Evolutionary conservation across 2,113 vertebrate species (phyloP), one percentile per base, ranked within the genome.

Genomic region (Strix uralensis): DNA sequence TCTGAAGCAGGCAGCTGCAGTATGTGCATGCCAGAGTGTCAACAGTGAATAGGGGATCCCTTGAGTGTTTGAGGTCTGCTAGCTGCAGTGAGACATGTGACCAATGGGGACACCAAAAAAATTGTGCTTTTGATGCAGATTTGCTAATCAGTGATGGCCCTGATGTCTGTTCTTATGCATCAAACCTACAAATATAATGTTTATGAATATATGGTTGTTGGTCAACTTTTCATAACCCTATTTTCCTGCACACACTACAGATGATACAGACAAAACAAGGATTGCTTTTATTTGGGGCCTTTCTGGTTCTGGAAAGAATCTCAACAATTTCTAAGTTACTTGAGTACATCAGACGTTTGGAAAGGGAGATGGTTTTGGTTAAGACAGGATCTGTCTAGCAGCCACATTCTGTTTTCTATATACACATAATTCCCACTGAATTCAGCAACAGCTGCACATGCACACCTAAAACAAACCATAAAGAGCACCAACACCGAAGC

Each of bases 81-180:
- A 69, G 54, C 25, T n/a, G 16, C 74, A 49, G 21, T 32, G 55
- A 92, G 57, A 52, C 18, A 7, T 1, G 2, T 47, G 7, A 61
- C 36, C 11, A 47, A 15, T 1, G 6, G 44, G 5, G 15, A 80
- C 23, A 47, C 10, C 9, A 15, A 75, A 55, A 30, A 34, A 46
- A 32, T 2, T 10, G 16, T 44, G 7, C 3, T 36, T 87, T 82
- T 46, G 9, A 29, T 42, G 34, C 4, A 58, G 14, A 26, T 54
- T 69, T 44, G 3, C 38, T 62, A 17, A 13, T 22, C 3, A 0
- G 2, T 11, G 9, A 13, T 9, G 11, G 34, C 11, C 23, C 4
- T 26, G 5, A 7, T 52, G 22, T 12, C 46, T 10, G 5, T 32
- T 67, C 10, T 34, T 72, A 19, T 2, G 2, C 27, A 59, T 21